Evolutionary conservation across 1,140 invertebrate genomes (phyloP).

Genomic region (Leptopilina boulardi): DNA sequence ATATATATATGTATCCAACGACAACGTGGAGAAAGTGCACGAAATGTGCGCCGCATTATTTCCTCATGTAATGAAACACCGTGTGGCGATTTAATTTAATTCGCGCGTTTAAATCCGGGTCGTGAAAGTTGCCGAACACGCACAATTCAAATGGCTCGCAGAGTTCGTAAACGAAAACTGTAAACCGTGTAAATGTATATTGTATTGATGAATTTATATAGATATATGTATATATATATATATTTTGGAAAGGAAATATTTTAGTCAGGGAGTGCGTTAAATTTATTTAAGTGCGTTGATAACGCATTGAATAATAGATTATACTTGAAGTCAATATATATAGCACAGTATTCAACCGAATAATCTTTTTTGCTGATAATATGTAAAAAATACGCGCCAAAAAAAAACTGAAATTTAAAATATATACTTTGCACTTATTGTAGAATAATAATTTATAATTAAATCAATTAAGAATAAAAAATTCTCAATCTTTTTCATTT

Average conservation of each 20-base stretch:
- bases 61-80: slow-evolving; percentile 15
- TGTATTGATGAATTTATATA: too few species aligned
- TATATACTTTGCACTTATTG: too few species aligned
- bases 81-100: slow-evolving; percentile 20
- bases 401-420: too few species aligned
- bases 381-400: too few species aligned
- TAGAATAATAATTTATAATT: too few species aligned
- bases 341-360: too few species aligned
- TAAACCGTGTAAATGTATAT: slow-evolving; percentile 1
- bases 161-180: not conserved
- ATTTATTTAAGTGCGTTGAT: not conserved
- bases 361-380: too few species aligned
- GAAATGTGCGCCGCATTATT: slow-evolving; percentile 24
- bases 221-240: not conserved
- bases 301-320: not conserved
- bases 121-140: slow-evolving; percentile 20
- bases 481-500: too few species aligned
- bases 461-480: too few species aligned
- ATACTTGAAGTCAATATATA: too few species aligned
- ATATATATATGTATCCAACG: too few species aligned
- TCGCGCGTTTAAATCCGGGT: slow-evolving; percentile 16
- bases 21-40: slow-evolving; percentile 20
- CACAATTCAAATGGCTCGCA: slow-evolving; percentile 20
- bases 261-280: slow-evolving; percentile 3
- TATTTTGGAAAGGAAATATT: not conserved